Evolutionary conservation across 2,797 vertebrate genomes (phyloP).

Genomic region (Oreochromis mossambicus): DNA sequence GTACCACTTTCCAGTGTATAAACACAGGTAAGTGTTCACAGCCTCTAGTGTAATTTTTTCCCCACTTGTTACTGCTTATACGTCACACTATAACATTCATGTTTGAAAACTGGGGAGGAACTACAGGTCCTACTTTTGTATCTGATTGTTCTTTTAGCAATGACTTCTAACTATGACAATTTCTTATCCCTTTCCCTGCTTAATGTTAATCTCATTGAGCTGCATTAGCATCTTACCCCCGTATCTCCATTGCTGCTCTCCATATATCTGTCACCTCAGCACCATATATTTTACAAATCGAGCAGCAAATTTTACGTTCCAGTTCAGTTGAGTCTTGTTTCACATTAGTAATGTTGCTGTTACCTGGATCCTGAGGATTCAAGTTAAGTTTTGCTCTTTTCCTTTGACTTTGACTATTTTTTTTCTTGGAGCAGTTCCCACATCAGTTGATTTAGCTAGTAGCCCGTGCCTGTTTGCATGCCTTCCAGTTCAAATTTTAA

Average conservation of each 20-base stretch:
- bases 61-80: background rate
- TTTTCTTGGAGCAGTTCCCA: background rate
- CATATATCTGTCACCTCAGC: background rate
- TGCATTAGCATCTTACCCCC: background rate
- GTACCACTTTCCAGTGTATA: background rate
- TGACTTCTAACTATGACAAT: background rate
- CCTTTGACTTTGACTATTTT: background rate
- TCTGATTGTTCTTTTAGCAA: background rate
- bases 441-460: background rate
- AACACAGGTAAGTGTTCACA: background rate
- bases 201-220: background rate
- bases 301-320: background rate
- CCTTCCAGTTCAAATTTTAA: background rate
- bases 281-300: background rate
- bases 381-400: background rate
- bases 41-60: background rate
- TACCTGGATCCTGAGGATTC: background rate
- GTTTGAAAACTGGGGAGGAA: background rate
- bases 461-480: background rate
- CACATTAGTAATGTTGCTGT: background rate
- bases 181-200: background rate
- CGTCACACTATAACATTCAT: background rate
- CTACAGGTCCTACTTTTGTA: background rate
- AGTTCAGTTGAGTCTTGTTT: background rate
- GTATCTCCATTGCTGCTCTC: background rate